Evolutionary conservation across 2,113 vertebrate genomes (phyloP), one percentile per base, ranked within the genome.

Genomic region (Gallinago paraguaiae): DNA sequence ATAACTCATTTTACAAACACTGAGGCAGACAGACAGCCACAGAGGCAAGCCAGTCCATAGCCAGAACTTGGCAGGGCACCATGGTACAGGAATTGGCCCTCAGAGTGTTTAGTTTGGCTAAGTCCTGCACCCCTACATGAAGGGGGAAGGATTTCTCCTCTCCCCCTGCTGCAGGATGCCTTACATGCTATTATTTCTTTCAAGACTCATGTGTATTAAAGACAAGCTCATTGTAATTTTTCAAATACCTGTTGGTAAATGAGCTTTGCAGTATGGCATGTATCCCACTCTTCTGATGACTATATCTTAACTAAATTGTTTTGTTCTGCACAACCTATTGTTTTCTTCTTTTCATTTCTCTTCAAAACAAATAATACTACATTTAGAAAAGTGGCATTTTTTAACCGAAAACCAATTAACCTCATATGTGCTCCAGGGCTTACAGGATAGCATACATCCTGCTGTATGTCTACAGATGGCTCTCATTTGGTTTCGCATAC

Each of bases 281-380:
- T 28, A 81, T 93, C 82, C 93, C 71, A 88, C 77, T 92, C 59
- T 83, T 96, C 91, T 95, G 85, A 95, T 90, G 93, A 54, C 51
- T 96, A 78, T 96, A 97, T 97, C 93, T 94, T 94, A 90, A 93
- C 41, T 86, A 88, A 90, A 95, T 95, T 96, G 31, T 93, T 97
- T 97, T 96, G 83, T 81, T 98, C 94, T 96, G 67, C 24, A 76
- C 71, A 96, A 80, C 37, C 65, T 78, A 88, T 95, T 97, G 88
- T 97, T 97, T 80, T 75, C 60, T 90, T 94, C 65, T 72, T 97
- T 96, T 94, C n/a, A 12, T 91, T 96, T 97, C 33, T 97, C 88
- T 97, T 97, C 92, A 92, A 97, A 96, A 95, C 86, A 97, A 96
- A 95, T 69, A 97, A 69, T 76, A 75, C 37, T 82, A 56, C 41